These are phyloP conservation scores for Parauchenoglanis punctatus DNA, from an alignment of 2,797 vertebrate genomes.

Conservation along the genomic window DNA sequence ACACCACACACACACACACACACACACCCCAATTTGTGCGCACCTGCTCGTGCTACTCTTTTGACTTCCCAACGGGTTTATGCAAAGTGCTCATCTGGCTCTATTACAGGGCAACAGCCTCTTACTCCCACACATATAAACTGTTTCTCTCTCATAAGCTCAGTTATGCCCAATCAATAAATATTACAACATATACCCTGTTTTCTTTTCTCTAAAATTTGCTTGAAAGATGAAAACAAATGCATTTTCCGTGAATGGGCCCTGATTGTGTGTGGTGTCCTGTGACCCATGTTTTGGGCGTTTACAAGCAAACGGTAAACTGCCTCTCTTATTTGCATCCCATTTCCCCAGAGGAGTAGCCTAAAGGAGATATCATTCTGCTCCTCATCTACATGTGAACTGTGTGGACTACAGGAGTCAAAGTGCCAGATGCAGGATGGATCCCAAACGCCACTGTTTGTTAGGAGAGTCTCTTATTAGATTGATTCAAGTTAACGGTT, in stretches of 20 bases:
- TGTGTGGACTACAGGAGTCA: constrained; percentile 67
- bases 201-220: neutral
- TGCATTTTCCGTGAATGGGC: neutral
- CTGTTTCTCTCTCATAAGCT: neutral
- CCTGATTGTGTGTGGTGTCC: neutral
- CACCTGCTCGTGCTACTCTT: constrained; percentile 55
- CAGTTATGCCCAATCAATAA: constrained; percentile 12
- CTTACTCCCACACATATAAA: constrained; percentile 5
- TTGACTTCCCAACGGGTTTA: constrained; percentile 64
- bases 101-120: constrained; percentile 15
- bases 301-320: constrained; percentile 65
- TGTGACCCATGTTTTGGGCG: constrained; percentile 3
- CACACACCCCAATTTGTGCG: constrained; percentile 27
- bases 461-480: neutral
- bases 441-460: neutral
- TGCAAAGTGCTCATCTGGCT: constrained; percentile 63
- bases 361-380: constrained; percentile 47
- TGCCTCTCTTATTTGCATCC: constrained; percentile 77
- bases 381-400: constrained; percentile 74
- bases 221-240: neutral
- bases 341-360: constrained; percentile 49
- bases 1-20: neutral
- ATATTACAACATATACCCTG: neutral
- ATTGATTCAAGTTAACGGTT: neutral
- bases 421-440: constrained; percentile 76